phyloP scores from a whole-genome alignment of 2,888 invertebrate species.

The Pediacus dermestoides region DNA sequence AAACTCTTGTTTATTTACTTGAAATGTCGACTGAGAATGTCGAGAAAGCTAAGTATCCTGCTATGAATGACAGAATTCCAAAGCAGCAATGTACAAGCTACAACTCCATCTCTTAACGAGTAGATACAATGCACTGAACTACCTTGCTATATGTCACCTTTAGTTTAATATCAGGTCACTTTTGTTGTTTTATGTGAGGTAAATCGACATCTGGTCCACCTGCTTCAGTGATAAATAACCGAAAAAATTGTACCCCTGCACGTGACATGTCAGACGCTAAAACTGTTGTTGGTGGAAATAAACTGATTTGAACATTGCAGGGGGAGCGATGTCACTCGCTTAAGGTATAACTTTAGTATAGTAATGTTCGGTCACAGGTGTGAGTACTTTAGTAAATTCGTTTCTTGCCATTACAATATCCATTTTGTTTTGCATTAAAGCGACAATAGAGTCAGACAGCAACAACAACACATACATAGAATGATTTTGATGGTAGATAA shows the following conservation, averaged over 20 bases:
- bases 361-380: slow-evolving; percentile 34
- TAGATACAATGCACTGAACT: no score
- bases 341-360: slow-evolving; percentile 1
- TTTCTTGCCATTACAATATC: slow-evolving; percentile 39
- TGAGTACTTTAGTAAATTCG: slow-evolving; percentile 38
- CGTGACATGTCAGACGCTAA: slow-evolving; percentile 1
- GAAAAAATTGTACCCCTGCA: slow-evolving; percentile 3
- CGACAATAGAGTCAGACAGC: slow-evolving; percentile 33
- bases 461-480: slow-evolving; percentile 8
- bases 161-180: no score
- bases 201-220: no score
- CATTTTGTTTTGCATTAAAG: slow-evolving; percentile 37
- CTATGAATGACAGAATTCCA: no score
- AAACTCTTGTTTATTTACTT: no score
- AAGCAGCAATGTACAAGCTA: no score
- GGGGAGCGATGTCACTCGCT: neutral
- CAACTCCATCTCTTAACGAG: no score
- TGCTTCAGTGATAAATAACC: slow-evolving; percentile 2
- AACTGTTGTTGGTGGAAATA: slow-evolving; percentile 1
- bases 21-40: no score
- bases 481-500: slow-evolving; percentile 7
- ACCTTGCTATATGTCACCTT: no score
- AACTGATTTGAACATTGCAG: slow-evolving; percentile 4
- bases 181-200: no score
- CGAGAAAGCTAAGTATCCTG: no score